These are phyloP conservation scores for Antedon bifida DNA, from an alignment of 35 echinoderm and acorn worm species.

Conservation along the genomic window DNA sequence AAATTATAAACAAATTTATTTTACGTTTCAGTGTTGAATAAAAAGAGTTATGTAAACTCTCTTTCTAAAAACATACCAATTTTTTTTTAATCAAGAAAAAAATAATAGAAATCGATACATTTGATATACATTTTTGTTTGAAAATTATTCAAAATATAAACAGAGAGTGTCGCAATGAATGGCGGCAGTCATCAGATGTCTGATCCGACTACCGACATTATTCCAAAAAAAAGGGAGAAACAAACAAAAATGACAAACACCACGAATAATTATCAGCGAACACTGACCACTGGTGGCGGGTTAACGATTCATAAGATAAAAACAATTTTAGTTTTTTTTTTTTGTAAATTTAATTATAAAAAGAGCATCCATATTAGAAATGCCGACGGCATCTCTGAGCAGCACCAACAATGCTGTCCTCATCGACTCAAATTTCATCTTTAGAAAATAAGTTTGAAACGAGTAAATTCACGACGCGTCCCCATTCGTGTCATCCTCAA, in stretches of 20 bases:
- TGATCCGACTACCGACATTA: not conserved
- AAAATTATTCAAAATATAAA: not conserved
- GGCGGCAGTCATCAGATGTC: not conserved
- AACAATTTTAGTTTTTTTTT: not conserved
- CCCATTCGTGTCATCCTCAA: not conserved
- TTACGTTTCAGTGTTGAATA: not conserved
- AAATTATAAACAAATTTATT: not conserved
- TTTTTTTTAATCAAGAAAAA: not conserved
- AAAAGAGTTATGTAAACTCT: no score
- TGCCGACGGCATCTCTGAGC: not conserved
- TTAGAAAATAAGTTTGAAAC: not conserved
- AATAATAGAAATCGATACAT: not conserved
- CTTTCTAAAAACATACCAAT: not conserved
- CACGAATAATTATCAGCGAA: not conserved
- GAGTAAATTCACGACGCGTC: not conserved
- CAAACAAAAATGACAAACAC: not conserved
- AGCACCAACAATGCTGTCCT: not conserved
- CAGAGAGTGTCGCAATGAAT: not conserved
- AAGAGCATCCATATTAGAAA: not conserved
- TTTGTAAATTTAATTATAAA: not conserved
- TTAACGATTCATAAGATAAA: not conserved
- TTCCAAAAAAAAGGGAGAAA: not conserved
- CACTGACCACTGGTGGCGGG: not conserved
- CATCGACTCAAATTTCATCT: not conserved
- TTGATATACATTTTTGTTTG: not conserved